Base-by-base conservation (phyloP, 2,113 vertebrate species). In the Albula glossodonta region DNA sequence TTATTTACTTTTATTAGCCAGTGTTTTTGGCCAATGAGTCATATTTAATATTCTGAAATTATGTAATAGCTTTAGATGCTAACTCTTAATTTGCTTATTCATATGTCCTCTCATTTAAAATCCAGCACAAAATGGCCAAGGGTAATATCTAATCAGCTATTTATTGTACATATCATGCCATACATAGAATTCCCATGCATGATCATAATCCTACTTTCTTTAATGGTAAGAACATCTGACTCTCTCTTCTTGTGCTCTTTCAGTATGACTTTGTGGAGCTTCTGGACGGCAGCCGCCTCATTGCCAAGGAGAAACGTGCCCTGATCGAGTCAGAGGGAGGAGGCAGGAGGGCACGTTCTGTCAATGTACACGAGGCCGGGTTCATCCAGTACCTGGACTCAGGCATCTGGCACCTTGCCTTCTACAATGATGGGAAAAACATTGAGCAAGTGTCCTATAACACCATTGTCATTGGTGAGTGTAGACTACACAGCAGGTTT, bases 261-360 rank as follows among this genome's bases (percentile, higher is more conserved):
- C 93, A 99, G 98, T 99, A 99, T 0, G 98, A 99, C 90, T 99
- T 99, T 81, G 98, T 99, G 87, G 98, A 99, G 90, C 95, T 99
- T 52, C 93, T 99, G 91, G 98, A 99, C 3, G 98, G 98, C 63
- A 99, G 97, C 91, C 95, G 98, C 17, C 91, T 99, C 90, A 97
- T 99, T 48, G 94, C 97, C 0, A 96, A 97, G 93, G 98, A 99
- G 90, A 98, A 99, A 90, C 95, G 97, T 77, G 97, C 96, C 12
- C 93, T 97, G 86, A 92, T 96, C 22, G 97, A 98, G 79, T 52
- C 90, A 0, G 97, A 97, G 31, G 84, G 93, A 19, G 92, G 92
- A 0, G 93, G 93, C 10, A 93, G 96, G 15, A 94, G 94, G 86
- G 87, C 95, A 0, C 94, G 95, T 81, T 95, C 95, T 0, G 90